phyloP scores from a whole-genome alignment of 2,797 vertebrate species.

The Lagodon rhomboides region DNA sequence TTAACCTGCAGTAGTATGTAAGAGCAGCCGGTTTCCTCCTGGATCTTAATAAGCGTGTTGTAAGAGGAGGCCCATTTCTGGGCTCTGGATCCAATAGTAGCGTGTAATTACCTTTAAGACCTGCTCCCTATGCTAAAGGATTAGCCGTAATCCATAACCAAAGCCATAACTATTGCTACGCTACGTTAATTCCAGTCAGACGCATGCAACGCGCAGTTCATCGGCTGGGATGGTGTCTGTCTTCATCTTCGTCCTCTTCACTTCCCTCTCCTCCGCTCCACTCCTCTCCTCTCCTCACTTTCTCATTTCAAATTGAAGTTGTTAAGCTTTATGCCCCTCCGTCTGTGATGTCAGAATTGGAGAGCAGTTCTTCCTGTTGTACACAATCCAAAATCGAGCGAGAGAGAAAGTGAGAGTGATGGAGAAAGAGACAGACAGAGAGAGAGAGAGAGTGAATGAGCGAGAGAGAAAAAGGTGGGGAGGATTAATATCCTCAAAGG shows the following conservation, averaged over 20 bases:
- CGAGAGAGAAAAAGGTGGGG: slow-evolving; percentile 29
- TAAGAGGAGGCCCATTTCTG: slow-evolving; percentile 68
- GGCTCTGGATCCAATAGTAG: slow-evolving; percentile 78
- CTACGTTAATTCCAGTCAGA: slow-evolving; percentile 75
- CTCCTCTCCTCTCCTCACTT: slow-evolving; percentile 16
- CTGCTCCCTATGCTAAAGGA: slow-evolving; percentile 79
- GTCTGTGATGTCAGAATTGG: slow-evolving; percentile 58
- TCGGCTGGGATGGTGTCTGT: slow-evolving; percentile 37
- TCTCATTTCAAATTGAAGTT: slow-evolving; percentile 61
- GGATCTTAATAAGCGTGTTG: slow-evolving; percentile 68
- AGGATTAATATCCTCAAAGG: slow-evolving; percentile 75
- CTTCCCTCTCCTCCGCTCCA: slow-evolving; percentile 28
- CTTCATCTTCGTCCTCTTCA: slow-evolving; percentile 45
- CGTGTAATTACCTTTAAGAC: slow-evolving; percentile 84
- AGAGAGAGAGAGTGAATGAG: not conserved
- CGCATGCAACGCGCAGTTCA: slow-evolving; percentile 53
- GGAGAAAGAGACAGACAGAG: slow-evolving; percentile 5
- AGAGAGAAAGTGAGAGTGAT: slow-evolving; percentile 32
- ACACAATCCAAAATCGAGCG: slow-evolving; percentile 51
- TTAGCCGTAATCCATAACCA: slow-evolving; percentile 83
- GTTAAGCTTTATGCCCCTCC: slow-evolving; percentile 56
- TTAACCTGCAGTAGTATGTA: slow-evolving; percentile 64
- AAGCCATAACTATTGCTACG: slow-evolving; percentile 78
- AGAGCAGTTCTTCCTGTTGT: slow-evolving; percentile 52
- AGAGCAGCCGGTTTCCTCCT: slow-evolving; percentile 61